These are phyloP conservation scores for Choristoneura rosaceana DNA, from an alignment of 2,888 invertebrate genomes.

Conservation along the genomic window DNA sequence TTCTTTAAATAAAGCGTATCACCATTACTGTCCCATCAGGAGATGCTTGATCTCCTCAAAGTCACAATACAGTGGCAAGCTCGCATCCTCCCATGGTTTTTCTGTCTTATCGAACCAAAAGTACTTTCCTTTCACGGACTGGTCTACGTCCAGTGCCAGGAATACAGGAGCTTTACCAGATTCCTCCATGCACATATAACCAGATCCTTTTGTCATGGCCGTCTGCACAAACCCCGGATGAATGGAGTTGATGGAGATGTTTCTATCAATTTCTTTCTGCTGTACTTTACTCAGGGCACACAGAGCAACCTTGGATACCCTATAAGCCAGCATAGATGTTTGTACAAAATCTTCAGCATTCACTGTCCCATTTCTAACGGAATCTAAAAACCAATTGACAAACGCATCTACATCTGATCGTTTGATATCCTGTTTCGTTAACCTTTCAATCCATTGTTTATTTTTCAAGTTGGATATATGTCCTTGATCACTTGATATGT, in stretches of 20 bases:
- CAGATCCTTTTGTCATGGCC: slow-evolving; percentile 48
- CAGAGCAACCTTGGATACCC: slow-evolving; percentile 51
- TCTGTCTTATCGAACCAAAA: slow-evolving; percentile 52
- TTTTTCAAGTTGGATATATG: slow-evolving; percentile 52
- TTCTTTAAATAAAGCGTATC: neutral
- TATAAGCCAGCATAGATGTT: slow-evolving; percentile 46
- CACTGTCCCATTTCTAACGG: slow-evolving; percentile 46
- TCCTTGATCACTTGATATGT: slow-evolving; percentile 52
- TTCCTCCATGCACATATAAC: slow-evolving; percentile 46
- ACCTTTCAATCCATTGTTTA: slow-evolving; percentile 48
- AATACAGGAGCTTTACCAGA: slow-evolving; percentile 46
- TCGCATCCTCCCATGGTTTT: slow-evolving; percentile 48
- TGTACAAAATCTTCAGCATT: slow-evolving; percentile 49
- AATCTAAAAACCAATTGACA: slow-evolving; percentile 51
- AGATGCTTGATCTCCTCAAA: slow-evolving; percentile 26
- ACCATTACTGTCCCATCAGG: neutral
- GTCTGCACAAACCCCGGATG: slow-evolving; percentile 54
- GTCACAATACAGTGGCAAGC: slow-evolving; percentile 24
- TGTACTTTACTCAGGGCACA: slow-evolving; percentile 50
- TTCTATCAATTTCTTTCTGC: slow-evolving; percentile 45
- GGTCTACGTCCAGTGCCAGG: slow-evolving; percentile 51
- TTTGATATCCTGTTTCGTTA: slow-evolving; percentile 46
- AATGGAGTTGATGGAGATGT: slow-evolving; percentile 50
- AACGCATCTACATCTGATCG: slow-evolving; percentile 50
- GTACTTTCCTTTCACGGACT: slow-evolving; percentile 51